A percentile compares a stretch with the other conserved stretches of the same genome.
Conservation (phyloP, 1,140 invertebrate species). For the Portunus trituberculatus region DNA sequence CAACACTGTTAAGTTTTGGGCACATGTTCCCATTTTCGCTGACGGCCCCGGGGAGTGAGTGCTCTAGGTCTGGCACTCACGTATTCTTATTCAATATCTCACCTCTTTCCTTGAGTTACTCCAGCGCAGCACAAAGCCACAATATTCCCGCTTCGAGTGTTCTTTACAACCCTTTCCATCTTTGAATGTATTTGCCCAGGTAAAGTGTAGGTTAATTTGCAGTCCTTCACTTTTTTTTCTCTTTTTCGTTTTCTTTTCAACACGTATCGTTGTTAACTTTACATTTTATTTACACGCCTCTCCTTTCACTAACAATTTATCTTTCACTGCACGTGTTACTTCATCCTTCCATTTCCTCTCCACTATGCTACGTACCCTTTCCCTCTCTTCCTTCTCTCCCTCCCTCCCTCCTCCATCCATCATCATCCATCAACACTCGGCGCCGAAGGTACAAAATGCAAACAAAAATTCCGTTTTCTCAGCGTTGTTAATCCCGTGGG, state of each 20-base stretch:
- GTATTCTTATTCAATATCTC: too few species aligned
- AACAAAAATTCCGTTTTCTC: neutral
- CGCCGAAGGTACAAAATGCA: neutral
- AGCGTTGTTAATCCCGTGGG: neutral
- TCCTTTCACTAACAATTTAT: neutral
- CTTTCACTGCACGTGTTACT: neutral
- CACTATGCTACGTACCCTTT: neutral
- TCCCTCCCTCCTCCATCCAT: neutral
- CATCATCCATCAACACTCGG: neutral
- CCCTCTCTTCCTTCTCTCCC: neutral
- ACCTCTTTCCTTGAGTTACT: too few species aligned
- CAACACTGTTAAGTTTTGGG: too few species aligned
- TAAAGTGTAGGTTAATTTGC: neutral
- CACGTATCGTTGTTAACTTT: neutral
- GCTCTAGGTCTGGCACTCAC: too few species aligned
- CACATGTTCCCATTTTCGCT: neutral
- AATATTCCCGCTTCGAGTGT: too few species aligned
- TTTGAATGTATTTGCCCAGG: too few species aligned
- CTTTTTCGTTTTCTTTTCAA: neutral
- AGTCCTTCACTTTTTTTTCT: neutral
- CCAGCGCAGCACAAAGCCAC: too few species aligned
- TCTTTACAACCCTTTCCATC: too few species aligned
- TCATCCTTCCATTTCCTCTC: neutral
- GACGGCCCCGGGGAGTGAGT: neutral
- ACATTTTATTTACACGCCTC: neutral